Conservation (phyloP, 1,140 invertebrate genomes). For the Heterodera schachtii region DNA sequence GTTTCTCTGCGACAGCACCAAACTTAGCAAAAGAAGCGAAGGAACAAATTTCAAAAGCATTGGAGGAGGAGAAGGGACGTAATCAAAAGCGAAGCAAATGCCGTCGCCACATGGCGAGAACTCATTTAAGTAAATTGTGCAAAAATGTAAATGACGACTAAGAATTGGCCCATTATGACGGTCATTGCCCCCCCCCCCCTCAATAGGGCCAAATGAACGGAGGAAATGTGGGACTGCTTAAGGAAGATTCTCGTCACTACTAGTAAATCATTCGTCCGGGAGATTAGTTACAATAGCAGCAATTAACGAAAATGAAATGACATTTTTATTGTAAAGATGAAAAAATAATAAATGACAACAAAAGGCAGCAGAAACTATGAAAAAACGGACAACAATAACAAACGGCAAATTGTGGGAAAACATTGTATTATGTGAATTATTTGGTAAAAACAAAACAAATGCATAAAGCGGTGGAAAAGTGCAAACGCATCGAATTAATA, state of each 20-base stretch:
- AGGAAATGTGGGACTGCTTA: too few relatives aligned
- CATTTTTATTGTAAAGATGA: not conserved
- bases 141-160: not conserved
- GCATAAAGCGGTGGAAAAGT: not conserved
- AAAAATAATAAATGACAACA: not conserved
- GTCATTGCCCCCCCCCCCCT: not conserved
- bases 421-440: too few relatives aligned
- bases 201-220: too few relatives aligned
- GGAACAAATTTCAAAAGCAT: slow-evolving; percentile 9
- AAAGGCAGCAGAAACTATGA: not conserved
- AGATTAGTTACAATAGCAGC: not conserved
- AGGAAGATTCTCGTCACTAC: too few relatives aligned
- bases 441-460: not conserved
- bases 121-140: not conserved
- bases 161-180: not conserved
- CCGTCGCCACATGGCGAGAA: not conserved
- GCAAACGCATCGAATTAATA: too few relatives aligned
- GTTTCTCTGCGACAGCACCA: not conserved
- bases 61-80: not conserved
- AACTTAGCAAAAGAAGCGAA: not conserved
- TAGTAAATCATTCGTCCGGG: too few relatives aligned
- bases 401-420: not conserved
- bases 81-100: not conserved
- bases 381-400: not conserved
- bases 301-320: not conserved